Evolutionary conservation across 2,888 invertebrate genomes (phyloP), one percentile per base, ranked within the genome.

Genomic region (Rotaria sp.): DNA sequence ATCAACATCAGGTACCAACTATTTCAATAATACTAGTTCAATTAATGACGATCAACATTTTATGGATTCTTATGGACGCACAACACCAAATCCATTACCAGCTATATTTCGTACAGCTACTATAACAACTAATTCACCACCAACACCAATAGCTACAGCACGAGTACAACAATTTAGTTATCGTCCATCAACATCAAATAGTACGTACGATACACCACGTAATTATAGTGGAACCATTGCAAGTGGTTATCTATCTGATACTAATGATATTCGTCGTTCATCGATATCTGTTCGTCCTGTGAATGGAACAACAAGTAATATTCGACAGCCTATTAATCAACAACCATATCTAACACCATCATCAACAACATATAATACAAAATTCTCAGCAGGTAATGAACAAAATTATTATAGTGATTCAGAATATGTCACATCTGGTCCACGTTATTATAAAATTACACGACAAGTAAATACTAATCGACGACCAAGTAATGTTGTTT

Each of bases 401-500:
- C 45, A 41, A 80, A 80, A 41, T 45, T 80, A 80, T 80, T 45
- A 15, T 45, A 45, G 45, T 11, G 80, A 80, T 80, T 80, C 80
- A 45, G 80, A 80, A 80, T 80, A 80, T n/a, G 45, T 80, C 3
- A 80, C 80, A 80, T 45, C 45, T 80, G 80, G 80, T n/a, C 80
- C 80, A 45, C 41, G 80, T 45, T 80, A 80, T 80, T 80, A 80
- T 45, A 80, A 80, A 80, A 80, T 80, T n/a, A 15, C 45, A n/a
- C 80, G 80, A 80, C 35, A 38, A 45, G n/a, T n/a, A 41, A 80
- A 45, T 80, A 45, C 80, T 0, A n/a, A 0, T 41, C 41, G 80
- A 45, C 80, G 80, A 45, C 80, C 80, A 80, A 80, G 80, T 80
- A 80, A 80, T 45, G 80, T 80, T 45, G 80, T 45, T 80, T 7